Evolutionary conservation across 2,113 vertebrate genomes (phyloP), one percentile per base, ranked within the genome.

Genomic region (Australoheros scitulus): DNA sequence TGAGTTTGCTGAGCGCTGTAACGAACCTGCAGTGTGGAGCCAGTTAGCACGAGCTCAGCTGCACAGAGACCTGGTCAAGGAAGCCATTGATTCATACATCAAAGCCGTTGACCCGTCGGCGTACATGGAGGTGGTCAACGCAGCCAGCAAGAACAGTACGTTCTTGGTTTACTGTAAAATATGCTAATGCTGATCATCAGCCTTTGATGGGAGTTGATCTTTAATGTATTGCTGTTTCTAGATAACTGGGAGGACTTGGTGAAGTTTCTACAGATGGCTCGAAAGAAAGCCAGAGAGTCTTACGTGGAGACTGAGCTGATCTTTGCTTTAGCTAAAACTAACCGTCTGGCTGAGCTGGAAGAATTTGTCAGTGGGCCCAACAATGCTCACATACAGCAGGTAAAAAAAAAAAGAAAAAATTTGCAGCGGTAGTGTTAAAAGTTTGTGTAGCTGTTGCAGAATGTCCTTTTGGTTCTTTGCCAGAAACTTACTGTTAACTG

Each of bases 231-330:
- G 29, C 63, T 75, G 82, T 85, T 83, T 91, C 79, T 78, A 98
- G 98, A 96, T 95, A 98, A 97, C 91, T 99, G 97, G 97, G 97
- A 98, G 38, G 97, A 98, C 84, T 93, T 98, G 85, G 97, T 98
- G 24, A 98, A 97, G 90, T 99, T 97, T 91, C 95, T 99, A 36
- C 97, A 98, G 87, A 98, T 98, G 97, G 97, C 98, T 84, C 95
- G 96, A 61, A 97, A 97, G 92, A 98, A 97, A 85, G 96, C 96
- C 11, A 93, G 94, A 77, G 97, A 98, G 87, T 97, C 97, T 2
- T 97, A 97, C 0, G 96, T 97, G 57, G 97, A 98, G 91, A 99
- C 97, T 0, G 97, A 98, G 94, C 96, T 98, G 77, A 97, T 98
- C 92, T 98, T 98, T 91, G 97, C 98, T 55, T 92, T 99, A 77